Conservation (phyloP, 2,113 vertebrate species). For the Pseudonaja textilis region DNA sequence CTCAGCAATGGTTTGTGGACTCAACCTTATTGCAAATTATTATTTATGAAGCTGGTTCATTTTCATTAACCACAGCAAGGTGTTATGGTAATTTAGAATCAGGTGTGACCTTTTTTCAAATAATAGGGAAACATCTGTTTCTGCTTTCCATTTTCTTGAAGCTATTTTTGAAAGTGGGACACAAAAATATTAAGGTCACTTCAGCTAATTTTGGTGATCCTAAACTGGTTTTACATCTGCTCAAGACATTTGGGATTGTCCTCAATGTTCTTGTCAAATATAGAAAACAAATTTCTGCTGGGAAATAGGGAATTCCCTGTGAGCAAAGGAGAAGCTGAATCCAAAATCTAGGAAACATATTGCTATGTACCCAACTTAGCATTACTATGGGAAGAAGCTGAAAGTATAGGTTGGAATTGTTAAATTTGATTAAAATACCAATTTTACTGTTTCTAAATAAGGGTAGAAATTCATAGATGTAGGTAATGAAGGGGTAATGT, state of each 20-base stretch:
- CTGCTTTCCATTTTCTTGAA: neutral
- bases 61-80: neutral
- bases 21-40: neutral
- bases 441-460: neutral
- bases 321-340: neutral
- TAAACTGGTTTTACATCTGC: neutral
- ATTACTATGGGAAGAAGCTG: neutral
- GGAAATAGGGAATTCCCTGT: neutral
- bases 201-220: neutral
- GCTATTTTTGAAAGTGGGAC: neutral
- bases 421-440: neutral
- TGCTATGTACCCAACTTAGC: neutral
- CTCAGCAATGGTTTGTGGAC: neutral
- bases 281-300: neutral
- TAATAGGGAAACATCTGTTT: neutral
- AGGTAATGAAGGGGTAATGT: neutral
- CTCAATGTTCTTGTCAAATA: neutral
- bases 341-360: neutral
- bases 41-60: neutral
- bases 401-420: neutral
- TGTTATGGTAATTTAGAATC: neutral
- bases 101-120: neutral
- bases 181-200: neutral
- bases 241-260: neutral
- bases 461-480: neutral